Evolutionary conservation across 2,113 vertebrate species (phyloP), one percentile per base, ranked within the genome.

Genomic region (Notothenia rossii): DNA sequence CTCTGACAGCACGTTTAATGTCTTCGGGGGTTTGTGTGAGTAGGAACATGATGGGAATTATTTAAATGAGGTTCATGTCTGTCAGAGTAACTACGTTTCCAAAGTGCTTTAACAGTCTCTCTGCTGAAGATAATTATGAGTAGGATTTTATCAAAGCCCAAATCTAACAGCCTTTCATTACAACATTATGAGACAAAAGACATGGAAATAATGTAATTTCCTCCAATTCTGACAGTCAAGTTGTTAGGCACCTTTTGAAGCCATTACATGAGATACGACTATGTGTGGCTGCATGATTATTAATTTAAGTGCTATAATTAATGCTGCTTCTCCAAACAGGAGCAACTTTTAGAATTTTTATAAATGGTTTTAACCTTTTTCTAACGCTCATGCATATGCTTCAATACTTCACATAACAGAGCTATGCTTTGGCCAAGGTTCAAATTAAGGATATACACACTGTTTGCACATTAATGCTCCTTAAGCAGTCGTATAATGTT

Each of bases 21-120:
- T 36, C 51, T 43, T 45, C 36, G 10, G 33, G 33, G 55, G 66
- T 18, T 58, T 74, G 29, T 60, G 58, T 70, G 58, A 59, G 25
- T 50, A 25, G 45, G 46, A 69, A 29, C 65, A 74, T 63, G 50
- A 49, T 45, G 36, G 29, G 40, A 84, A 45, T 74, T 33, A n/a
- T 71, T 71, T 58, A 64, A 83, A 83, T 49, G 67, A 70, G 25
- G 11, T 65, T 46, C 18, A 72, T 58, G 50, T 85, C 56, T 77
- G 40, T 53, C 58, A 20, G 64, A 69, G 13, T 33, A 56, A 61
- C 25, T 48, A 20, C 29, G 40, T 67, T 78, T 48, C 10, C 14
- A 54, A 56, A 65, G 18, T 62, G 55, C 56, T 59, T 55, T 18
- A 66, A 51, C 48, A 55, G n/a, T 12, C 22, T 50, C 14, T 50